Evolutionary conservation across 2,888 invertebrate species (phyloP).

Genomic region (Leptopterna dolabrata): DNA sequence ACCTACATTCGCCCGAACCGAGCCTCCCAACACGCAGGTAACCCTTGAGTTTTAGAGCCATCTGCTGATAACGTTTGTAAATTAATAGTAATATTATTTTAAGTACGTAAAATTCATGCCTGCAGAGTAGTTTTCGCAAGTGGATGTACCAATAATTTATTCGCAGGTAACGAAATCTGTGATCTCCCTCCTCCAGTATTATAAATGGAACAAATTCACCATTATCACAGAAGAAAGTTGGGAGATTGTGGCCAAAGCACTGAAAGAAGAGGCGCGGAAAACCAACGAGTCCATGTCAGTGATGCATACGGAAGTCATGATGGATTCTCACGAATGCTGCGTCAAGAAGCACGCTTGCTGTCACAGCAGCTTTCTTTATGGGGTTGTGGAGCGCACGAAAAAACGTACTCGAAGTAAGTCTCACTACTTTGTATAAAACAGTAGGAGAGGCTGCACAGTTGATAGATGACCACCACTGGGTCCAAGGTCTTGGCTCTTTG

Average conservation of each 20-base stretch:
- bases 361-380: constrained; percentile 83
- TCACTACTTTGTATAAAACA: no score
- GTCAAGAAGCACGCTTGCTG: constrained; percentile 81
- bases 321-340: constrained; percentile 82
- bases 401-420: constrained; percentile 81
- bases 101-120: no score
- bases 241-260: constrained; percentile 83
- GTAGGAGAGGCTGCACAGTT: no score
- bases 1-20: constrained; percentile 92
- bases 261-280: constrained; percentile 80
- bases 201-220: constrained; percentile 94
- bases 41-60: constrained; percentile 54
- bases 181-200: constrained; percentile 88
- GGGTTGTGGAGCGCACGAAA: constrained; percentile 85
- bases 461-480: no score
- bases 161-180: constrained; percentile 88
- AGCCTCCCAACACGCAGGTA: constrained; percentile 93
- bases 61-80: no score
- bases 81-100: no score
- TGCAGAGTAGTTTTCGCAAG: no score
- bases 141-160: background rate
- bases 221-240: constrained; percentile 86
- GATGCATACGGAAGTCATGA: constrained; percentile 79
- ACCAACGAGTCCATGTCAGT: constrained; percentile 80
- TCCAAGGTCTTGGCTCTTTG: no score